These are phyloP conservation scores for Palythoa heliodiscus DNA, from an alignment of 92 coral and sea anemone species.

Conservation along the genomic window DNA sequence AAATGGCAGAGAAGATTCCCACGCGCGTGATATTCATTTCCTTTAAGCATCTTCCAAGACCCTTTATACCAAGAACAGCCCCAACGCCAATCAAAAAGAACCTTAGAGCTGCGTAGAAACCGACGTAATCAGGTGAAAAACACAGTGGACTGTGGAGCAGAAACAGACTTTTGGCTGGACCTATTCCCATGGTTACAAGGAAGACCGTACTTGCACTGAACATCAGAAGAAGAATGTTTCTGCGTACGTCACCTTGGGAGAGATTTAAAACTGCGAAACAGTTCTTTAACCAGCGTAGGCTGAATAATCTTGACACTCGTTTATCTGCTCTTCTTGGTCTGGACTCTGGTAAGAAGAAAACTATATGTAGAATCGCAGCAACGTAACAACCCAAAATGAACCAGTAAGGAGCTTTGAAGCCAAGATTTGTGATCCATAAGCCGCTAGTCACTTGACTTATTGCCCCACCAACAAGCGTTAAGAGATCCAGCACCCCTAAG, in stretches of 20 bases:
- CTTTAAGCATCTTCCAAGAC: constrained; percentile 53
- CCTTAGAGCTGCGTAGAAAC: constrained; percentile 65
- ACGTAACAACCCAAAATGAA: constrained; percentile 52
- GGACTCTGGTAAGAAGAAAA: constrained; percentile 76
- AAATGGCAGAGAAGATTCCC: constrained; percentile 53
- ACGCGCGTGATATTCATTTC: constrained; percentile 62
- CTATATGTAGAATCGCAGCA: constrained; percentile 49
- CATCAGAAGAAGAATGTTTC: constrained; percentile 59
- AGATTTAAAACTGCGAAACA: constrained; percentile 47
- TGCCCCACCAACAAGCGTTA: constrained; percentile 72
- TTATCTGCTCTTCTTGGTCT: constrained; percentile 39
- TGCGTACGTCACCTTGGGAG: constrained; percentile 40
- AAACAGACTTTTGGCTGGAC: constrained; percentile 52
- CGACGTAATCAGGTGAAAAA: constrained; percentile 70
- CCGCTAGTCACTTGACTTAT: constrained; percentile 79
- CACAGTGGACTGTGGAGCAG: constrained; percentile 70
- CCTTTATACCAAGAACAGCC: constrained; percentile 63
- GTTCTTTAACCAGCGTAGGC: constrained; percentile 58
- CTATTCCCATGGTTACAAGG: constrained; percentile 38
- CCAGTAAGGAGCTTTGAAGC: constrained; percentile 68
- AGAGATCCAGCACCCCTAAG: constrained; percentile 66
- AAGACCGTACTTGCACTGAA: constrained; percentile 23
- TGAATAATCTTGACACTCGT: constrained; percentile 53
- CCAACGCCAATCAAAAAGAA: constrained; percentile 66
- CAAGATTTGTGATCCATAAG: constrained; percentile 61